phyloP scores from a whole-genome alignment of 1,140 invertebrate species.

The Carposina sasakii region DNA sequence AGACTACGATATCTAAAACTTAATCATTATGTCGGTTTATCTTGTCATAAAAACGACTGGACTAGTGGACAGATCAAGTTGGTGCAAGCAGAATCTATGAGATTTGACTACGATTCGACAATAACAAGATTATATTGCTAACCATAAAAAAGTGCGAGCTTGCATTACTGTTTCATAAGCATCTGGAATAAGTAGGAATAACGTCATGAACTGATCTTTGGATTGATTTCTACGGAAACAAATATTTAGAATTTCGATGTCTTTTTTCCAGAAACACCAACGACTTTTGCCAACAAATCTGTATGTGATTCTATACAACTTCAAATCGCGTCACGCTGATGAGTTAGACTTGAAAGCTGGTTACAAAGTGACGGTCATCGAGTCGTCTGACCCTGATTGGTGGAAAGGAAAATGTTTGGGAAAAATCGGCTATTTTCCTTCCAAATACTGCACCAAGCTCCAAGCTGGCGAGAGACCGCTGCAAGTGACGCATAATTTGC shows the following conservation, averaged over 20 bases:
- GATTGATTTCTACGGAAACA: too few species aligned
- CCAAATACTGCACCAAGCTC: slow-evolving; percentile 93
- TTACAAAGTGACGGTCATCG: slow-evolving; percentile 95
- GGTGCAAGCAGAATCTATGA: too few species aligned
- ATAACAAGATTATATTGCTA: too few species aligned
- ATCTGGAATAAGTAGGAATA: too few species aligned
- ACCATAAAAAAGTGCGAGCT: too few species aligned
- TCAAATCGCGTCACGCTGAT: slow-evolving; percentile 93
- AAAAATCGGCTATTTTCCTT: slow-evolving; percentile 93
- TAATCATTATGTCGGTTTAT: too few species aligned
- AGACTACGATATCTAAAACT: too few species aligned
- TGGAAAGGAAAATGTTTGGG: slow-evolving; percentile 97
- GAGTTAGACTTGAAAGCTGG: slow-evolving; percentile 96
- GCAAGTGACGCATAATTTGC: slow-evolving; percentile 84
- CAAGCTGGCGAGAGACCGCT: slow-evolving; percentile 91
- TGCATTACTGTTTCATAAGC: too few species aligned
- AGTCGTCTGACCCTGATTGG: slow-evolving; percentile 96
- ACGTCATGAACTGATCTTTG: too few species aligned
- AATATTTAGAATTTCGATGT: not conserved
- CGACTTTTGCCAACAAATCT: slow-evolving; percentile 90
- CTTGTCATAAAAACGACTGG: too few species aligned
- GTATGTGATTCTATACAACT: slow-evolving; percentile 96
- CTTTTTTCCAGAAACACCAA: slow-evolving; percentile 81
- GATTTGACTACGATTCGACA: too few species aligned
- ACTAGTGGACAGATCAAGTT: too few species aligned